phyloP scores from a whole-genome alignment of 2,797 vertebrate genomes.

The Chiloscyllium punctatum region DNA sequence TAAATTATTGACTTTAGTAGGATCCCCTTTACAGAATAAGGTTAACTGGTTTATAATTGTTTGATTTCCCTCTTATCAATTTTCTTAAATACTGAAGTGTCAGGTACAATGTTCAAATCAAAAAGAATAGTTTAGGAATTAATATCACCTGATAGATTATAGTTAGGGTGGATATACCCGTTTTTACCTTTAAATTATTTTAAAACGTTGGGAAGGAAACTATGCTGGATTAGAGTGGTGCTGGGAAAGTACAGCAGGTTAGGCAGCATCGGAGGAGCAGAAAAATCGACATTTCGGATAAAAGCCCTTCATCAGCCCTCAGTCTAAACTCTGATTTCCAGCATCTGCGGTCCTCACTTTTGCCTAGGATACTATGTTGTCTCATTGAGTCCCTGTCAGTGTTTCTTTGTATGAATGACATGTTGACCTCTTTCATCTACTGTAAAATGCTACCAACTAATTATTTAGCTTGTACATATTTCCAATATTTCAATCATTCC shows the following conservation, averaged over 20 bases:
- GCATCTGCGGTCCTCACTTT: too few relatives aligned
- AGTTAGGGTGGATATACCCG: too few relatives aligned
- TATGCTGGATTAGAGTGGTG: too few relatives aligned
- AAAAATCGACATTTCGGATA: too few relatives aligned
- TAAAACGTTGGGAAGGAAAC: not conserved
- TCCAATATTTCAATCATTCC: not conserved
- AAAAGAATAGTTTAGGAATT: not conserved
- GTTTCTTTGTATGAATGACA: not conserved
- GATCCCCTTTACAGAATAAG: not conserved
- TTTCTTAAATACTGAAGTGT: not conserved
- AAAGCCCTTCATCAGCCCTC: too few relatives aligned
- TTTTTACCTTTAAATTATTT: not conserved
- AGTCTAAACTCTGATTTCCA: too few relatives aligned
- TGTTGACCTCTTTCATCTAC: not conserved
- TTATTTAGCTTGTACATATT: not conserved
- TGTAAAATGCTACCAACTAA: not conserved
- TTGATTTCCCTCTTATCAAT: not conserved
- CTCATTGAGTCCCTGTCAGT: not conserved
- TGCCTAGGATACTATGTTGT: too few relatives aligned
- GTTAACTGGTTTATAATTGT: not conserved
- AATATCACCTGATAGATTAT: not conserved
- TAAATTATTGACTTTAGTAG: not conserved
- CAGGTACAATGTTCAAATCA: not conserved
- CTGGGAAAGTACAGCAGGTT: too few relatives aligned
- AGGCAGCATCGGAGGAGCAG: too few relatives aligned